Base-by-base conservation (phyloP, 2,797 vertebrate species). In the Poliocrania exsul region DNA sequence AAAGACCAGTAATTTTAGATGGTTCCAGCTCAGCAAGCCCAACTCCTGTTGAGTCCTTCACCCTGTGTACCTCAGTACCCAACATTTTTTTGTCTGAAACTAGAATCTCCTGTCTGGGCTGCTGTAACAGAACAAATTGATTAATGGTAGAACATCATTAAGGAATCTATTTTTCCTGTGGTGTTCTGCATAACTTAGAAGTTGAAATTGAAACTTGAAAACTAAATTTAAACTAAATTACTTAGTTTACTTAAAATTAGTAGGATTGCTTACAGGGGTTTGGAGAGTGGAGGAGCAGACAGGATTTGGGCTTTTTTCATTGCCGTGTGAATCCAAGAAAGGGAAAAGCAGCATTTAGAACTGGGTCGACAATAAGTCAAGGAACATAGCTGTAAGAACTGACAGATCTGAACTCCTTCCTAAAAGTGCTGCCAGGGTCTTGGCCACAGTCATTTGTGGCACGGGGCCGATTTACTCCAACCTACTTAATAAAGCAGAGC, bases 401-500 rank as follows among this genome's bases (percentile, higher is more conserved):
- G 84, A 65, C 85, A 92, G 89, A 81, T 82, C 61, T 29, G 9
- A 85, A 70, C 79, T 71, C 64, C 81, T 81, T 93, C 67, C 42
- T 53, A 56, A 85, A 66, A 94, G 44, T 29, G 35, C 71, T 95
- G 86, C 79, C 81, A 67, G 81, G 33, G 26, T 56, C 67, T 57
- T 91, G 81, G 71, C 74, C 71, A 29, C 84, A 85, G 81, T 71
- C 46, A 65, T 93, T 64, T 56, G 37, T 90, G 92, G 77, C 95
- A 81, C 0, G 0, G 57, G 57, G 79, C 81, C 3, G 1, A 57
- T 92, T 91, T 80, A 29, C 61, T 92, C 92, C 75, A 92, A 82
- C 72, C 56, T 92, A 14, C 87, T 93, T 94, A 87, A 91, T 91
- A 91, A 92, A 96, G 71, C 69, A n/a, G 37, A 91, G 84, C 51